Conservation (phyloP, 2,113 vertebrate genomes). For the Neopipo cinnamomea region DNA sequence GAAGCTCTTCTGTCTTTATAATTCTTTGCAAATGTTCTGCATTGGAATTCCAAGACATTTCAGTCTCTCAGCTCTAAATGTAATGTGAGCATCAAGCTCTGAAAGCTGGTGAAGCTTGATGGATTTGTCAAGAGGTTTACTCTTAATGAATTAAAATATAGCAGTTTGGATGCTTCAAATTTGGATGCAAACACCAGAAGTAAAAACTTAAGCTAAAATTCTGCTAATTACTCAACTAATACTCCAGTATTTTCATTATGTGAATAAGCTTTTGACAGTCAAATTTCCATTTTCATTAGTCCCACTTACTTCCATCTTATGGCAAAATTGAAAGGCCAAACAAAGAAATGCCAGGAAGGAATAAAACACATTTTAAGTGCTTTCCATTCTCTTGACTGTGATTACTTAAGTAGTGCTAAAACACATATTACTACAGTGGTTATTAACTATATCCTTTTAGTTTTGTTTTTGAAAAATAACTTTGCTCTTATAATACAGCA, state of each 20-base stretch:
- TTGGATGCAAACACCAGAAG: not conserved
- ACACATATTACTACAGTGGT: not conserved
- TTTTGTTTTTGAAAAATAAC: not conserved
- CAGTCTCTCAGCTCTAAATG: not conserved
- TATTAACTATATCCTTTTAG: not conserved
- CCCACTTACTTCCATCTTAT: not conserved
- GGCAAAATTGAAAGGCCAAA: not conserved
- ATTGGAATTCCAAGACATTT: not conserved
- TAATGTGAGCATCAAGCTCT: not conserved
- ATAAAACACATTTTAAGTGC: not conserved
- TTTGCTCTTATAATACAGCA: not conserved
- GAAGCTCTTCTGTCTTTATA: not conserved
- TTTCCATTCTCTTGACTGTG: not conserved
- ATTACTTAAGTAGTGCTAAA: not conserved
- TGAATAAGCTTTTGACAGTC: not conserved
- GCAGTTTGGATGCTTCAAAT: not conserved
- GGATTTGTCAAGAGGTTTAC: not conserved
- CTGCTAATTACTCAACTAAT: not conserved
- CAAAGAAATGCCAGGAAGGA: not conserved
- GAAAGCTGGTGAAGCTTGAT: not conserved
- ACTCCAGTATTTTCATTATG: not conserved
- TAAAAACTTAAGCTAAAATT: not conserved
- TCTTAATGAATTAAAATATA: not conserved
- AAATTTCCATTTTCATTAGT: not conserved
- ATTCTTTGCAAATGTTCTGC: not conserved